These are phyloP conservation scores for Xanthia icteritia DNA, from an alignment of 2,888 invertebrate genomes.

Conservation along the genomic window DNA sequence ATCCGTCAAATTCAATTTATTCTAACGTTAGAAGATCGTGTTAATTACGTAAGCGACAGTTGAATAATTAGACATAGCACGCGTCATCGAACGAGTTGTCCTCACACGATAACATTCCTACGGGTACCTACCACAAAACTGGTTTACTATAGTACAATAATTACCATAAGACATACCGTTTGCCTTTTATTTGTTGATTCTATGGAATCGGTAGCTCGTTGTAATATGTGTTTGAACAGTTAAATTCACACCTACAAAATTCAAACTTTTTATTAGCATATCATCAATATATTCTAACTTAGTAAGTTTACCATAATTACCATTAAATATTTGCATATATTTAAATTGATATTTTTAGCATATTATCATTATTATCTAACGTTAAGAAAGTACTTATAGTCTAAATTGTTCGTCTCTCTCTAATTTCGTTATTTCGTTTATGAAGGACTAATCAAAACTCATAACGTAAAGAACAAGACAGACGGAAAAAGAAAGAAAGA, in stretches of 20 bases:
- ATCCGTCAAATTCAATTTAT: conserved; percentile 44
- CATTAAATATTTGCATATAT: conserved; percentile 11
- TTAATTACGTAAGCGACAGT: conserved; percentile 57
- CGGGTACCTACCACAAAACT: conserved; percentile 45
- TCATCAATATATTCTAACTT: neutral
- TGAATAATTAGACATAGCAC: conserved; percentile 54
- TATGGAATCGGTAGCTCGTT: conserved; percentile 32
- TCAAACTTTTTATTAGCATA: conserved; percentile 1
- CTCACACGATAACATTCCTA: conserved; percentile 59
- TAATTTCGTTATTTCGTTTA: conserved; percentile 8
- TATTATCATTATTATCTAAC: neutral
- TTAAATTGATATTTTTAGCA: neutral
- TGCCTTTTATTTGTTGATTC: conserved; percentile 37
- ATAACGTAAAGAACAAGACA: conserved; percentile 34
- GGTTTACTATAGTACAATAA: conserved; percentile 55
- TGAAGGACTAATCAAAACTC: conserved; percentile 23
- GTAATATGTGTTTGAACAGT: neutral
- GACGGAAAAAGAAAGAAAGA: conserved; percentile 37
- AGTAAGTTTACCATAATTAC: neutral
- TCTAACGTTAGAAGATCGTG: conserved; percentile 24
- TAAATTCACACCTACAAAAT: neutral
- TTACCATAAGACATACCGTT: conserved; percentile 43
- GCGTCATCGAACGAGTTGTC: conserved; percentile 41
- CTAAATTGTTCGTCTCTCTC: neutral
- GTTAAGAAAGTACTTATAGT: neutral